Evolutionary conservation across 2,797 vertebrate species (phyloP).

Genomic region (Molossus molossus): DNA sequence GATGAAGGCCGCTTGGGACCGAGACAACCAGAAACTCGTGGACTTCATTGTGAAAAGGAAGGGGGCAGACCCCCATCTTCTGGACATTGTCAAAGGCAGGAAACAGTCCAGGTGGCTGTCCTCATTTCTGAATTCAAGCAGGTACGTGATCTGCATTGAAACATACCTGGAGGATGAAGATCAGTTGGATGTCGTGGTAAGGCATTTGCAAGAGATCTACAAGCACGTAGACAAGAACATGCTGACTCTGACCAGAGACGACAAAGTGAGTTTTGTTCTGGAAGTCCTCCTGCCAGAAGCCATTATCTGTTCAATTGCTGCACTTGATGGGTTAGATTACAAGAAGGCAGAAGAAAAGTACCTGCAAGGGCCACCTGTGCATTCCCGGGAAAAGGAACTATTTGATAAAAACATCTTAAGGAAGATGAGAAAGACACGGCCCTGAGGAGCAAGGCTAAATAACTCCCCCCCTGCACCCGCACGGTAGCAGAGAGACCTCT

Average conservation of each 20-base stretch:
- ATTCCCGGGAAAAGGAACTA: constrained; percentile 88
- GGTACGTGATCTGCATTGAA: constrained; percentile 88
- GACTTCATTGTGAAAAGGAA: constrained; percentile 94
- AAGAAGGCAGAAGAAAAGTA: constrained; percentile 95
- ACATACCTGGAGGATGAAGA: constrained; percentile 95
- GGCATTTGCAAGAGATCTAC: constrained; percentile 92
- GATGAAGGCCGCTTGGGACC: constrained; percentile 92
- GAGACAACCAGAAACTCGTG: constrained; percentile 93
- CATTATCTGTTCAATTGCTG: constrained; percentile 94
- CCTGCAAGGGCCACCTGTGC: constrained; percentile 92
- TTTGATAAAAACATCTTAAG: constrained; percentile 88
- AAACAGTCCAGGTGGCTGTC: constrained; percentile 93
- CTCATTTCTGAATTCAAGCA: constrained; percentile 87
- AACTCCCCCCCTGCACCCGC: accelerated
- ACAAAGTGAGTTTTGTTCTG: constrained; percentile 91
- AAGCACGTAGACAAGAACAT: constrained; percentile 64
- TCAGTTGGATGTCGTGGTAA: constrained; percentile 93
- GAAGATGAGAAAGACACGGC: constrained; percentile 33
- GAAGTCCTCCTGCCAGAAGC: constrained; percentile 97
- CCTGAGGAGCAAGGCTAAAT: accelerated
- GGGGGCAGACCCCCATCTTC: constrained; percentile 91
- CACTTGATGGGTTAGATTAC: constrained; percentile 92
- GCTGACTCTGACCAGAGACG: constrained; percentile 81
- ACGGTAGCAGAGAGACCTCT: not conserved
- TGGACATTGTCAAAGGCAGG: constrained; percentile 91